Percentiles rank a stretch among this genome's conserved stretches.
phyloP scores from a whole-genome alignment of 2,888 invertebrate genomes.

The Tupiocoris notatus region DNA sequence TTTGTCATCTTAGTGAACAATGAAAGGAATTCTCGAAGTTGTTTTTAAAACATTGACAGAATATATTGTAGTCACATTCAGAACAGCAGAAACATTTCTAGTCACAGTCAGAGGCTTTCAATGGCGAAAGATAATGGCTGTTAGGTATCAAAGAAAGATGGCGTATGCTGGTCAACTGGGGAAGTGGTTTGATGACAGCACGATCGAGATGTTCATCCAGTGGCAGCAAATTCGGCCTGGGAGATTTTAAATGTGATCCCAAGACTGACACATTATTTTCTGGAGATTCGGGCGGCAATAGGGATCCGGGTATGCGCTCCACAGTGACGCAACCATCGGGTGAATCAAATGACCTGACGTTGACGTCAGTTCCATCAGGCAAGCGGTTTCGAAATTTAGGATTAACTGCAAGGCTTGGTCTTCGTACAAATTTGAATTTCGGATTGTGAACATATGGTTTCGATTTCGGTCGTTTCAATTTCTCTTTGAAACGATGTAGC shows the following conservation, averaged over 20 bases:
- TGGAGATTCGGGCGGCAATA: background rate
- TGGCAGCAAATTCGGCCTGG: background rate
- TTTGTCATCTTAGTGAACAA: too few relatives aligned
- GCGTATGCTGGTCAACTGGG: constrained; percentile 1
- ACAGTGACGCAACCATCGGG: constrained; percentile 2
- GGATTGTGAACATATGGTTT: background rate
- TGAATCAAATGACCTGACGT: background rate
- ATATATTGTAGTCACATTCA: too few relatives aligned
- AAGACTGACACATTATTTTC: background rate
- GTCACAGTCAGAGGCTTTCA: background rate
- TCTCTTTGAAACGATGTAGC: background rate
- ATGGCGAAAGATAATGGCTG: background rate
- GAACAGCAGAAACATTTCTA: too few relatives aligned
- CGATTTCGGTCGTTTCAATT: too few relatives aligned
- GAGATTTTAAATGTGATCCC: background rate
- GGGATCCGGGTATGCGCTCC: background rate
- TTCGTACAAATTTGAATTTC: background rate
- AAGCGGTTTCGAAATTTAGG: background rate
- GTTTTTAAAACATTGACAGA: too few relatives aligned
- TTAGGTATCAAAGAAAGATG: background rate
- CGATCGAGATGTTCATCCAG: background rate
- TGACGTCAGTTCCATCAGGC: background rate
- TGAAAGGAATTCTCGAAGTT: too few relatives aligned
- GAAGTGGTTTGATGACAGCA: constrained; percentile 1
- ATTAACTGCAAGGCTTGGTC: background rate